A percentile compares a stretch with the other conserved stretches of the same genome.
These are phyloP conservation scores for Amblyopsis rosae DNA, from an alignment of 2,113 vertebrate genomes.

Conservation along the genomic window DNA sequence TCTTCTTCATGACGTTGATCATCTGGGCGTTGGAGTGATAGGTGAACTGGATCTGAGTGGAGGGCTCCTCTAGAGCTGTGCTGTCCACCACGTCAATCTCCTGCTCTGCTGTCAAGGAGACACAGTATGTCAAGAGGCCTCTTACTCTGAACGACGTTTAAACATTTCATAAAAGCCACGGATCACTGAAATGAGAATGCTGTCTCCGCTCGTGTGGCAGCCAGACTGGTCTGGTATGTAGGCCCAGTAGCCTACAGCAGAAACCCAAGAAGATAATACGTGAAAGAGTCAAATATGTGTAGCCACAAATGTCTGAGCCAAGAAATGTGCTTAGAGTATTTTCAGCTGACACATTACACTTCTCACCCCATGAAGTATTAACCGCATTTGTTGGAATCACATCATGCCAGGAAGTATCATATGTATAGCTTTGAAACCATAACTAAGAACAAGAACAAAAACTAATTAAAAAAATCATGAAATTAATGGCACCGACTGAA, in stretches of 20 bases:
- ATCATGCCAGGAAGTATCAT: background rate
- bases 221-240: conserved; percentile 1
- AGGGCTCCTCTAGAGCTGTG: conserved; percentile 53
- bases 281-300: background rate
- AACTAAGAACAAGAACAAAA: too few species aligned
- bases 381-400: background rate
- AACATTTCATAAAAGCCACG: conserved; percentile 1
- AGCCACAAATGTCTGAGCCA: background rate
- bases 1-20: conserved; percentile 80
- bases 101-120: conserved; percentile 44
- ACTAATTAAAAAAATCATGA: too few species aligned
- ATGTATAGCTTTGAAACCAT: background rate
- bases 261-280: background rate
- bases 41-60: conserved; percentile 75
- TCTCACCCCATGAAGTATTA: background rate
- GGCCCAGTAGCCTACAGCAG: background rate
- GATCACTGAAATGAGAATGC: background rate
- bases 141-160: background rate
- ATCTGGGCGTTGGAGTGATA: conserved; percentile 87
- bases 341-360: background rate
- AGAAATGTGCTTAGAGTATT: background rate
- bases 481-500: too few species aligned
- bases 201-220: too few species aligned
- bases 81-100: conserved; percentile 39
- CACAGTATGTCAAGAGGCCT: background rate